These are phyloP conservation scores for Phocoena sinus DNA, from an alignment of 2,113 vertebrate genomes.

Conservation along the genomic window DNA sequence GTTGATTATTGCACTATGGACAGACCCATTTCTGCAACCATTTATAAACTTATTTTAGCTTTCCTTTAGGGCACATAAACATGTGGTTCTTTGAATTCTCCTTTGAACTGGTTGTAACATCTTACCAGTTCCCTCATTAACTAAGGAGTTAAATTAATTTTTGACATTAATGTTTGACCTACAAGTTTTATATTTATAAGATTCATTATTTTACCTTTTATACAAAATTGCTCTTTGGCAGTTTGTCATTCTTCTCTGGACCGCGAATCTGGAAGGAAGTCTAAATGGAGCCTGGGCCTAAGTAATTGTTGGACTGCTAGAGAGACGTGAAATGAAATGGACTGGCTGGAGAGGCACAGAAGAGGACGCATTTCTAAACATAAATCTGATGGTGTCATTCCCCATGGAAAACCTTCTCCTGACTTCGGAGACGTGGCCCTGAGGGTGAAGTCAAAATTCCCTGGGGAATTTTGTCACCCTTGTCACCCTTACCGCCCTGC, in stretches of 20 bases:
- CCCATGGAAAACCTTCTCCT: neutral
- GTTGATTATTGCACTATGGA: neutral
- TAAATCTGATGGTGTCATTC: neutral
- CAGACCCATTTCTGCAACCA: neutral
- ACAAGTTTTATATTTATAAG: neutral
- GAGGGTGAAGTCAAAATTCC: neutral
- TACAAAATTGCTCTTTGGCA: neutral
- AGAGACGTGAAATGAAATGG: neutral
- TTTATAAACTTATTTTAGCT: neutral
- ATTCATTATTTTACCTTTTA: neutral
- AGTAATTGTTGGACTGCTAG: too few species aligned
- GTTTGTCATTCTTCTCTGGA: neutral
- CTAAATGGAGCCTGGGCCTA: neutral
- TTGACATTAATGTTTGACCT: neutral
- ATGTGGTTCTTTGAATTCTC: neutral
- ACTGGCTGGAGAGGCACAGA: neutral
- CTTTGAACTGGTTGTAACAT: neutral
- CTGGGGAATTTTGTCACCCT: too few species aligned
- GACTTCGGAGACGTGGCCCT: fast-evolving
- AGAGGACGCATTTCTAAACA: neutral
- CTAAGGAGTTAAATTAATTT: neutral
- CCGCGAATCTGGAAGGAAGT: neutral
- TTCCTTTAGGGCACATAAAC: neutral
- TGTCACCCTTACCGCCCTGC: neutral
- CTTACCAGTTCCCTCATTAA: neutral